Conservation (phyloP, 2,888 invertebrate species). For the Dryomyza anilis region DNA sequence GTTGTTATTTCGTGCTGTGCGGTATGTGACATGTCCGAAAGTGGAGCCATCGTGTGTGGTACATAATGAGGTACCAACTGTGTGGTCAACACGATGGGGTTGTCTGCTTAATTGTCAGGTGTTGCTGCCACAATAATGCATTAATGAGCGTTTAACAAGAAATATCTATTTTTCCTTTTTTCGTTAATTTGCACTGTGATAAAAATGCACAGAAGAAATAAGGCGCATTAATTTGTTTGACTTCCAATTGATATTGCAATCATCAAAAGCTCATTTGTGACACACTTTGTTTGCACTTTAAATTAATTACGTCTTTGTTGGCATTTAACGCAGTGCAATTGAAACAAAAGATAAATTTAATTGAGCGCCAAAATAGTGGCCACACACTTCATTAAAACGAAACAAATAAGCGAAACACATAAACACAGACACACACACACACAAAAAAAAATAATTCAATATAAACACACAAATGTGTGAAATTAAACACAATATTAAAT, state of each 20-base stretch:
- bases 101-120: neutral
- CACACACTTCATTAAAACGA: neutral
- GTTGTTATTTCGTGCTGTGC: too few species aligned
- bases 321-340: neutral
- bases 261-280: too few species aligned
- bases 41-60: too few species aligned
- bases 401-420: neutral
- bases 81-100: neutral
- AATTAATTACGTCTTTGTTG: too few species aligned
- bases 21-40: too few species aligned
- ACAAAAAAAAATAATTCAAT: neutral
- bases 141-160: too few species aligned
- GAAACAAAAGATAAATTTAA: neutral
- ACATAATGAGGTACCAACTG: neutral
- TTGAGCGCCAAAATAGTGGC: neutral
- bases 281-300: neutral
- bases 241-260: too few species aligned
- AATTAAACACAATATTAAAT: neutral
- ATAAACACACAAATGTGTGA: neutral
- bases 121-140: too few species aligned
- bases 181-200: too few species aligned
- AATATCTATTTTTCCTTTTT: too few species aligned
- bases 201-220: too few species aligned
- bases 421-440: neutral
- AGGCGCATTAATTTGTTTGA: too few species aligned